Evolutionary conservation across 1,140 invertebrate species (phyloP).

Genomic region (Wiebesia pumilae): DNA sequence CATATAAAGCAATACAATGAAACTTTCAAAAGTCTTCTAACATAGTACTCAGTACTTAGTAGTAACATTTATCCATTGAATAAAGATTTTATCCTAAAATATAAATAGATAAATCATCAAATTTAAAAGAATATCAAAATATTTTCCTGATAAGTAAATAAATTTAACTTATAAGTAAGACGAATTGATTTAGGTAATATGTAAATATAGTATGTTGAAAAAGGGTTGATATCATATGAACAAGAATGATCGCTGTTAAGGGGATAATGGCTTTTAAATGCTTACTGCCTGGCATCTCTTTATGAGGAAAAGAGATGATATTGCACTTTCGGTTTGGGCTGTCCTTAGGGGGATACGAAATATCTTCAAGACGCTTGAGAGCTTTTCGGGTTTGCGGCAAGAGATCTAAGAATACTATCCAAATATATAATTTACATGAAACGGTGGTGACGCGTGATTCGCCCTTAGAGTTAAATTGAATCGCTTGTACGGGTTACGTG

Average conservation of each 20-base stretch:
- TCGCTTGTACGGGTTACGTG: background rate
- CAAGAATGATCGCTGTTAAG: no score
- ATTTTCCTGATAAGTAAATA: background rate
- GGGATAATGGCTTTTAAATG: slow-evolving; percentile 38
- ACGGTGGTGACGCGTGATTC: background rate
- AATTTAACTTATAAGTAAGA: background rate
- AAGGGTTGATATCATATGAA: slow-evolving; percentile 1
- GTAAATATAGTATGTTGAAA: background rate
- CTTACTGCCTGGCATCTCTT: background rate
- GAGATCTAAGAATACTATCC: slow-evolving; percentile 12
- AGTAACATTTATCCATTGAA: no score
- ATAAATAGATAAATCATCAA: no score
- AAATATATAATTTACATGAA: slow-evolving; percentile 23
- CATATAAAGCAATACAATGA: no score
- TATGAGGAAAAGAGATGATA: background rate
- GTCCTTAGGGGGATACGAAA: background rate
- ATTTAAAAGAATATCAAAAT: no score
- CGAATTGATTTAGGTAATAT: background rate
- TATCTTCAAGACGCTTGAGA: background rate
- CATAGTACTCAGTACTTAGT: no score
- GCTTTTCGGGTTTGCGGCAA: background rate
- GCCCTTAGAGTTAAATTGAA: background rate
- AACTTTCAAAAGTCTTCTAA: no score
- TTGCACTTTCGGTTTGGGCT: background rate
- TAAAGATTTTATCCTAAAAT: no score